Conservation (phyloP, 92 coral and sea anemone genomes). For the Micromussa lordhowensis region DNA sequence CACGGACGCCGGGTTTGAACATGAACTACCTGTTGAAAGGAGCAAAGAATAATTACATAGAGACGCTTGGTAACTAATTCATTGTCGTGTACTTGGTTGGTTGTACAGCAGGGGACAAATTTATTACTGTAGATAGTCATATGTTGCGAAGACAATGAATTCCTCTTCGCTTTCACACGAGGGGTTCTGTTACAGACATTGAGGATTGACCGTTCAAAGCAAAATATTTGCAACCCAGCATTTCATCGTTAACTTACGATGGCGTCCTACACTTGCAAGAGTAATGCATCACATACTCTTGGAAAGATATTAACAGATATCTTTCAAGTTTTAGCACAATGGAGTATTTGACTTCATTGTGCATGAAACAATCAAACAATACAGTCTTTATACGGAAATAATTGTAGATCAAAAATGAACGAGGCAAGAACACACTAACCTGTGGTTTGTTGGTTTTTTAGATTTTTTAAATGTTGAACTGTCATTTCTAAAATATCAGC, state of each 20-base stretch:
- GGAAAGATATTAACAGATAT: background rate
- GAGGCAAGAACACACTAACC: constrained; percentile 40
- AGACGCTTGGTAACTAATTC: background rate
- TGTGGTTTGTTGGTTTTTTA: constrained; percentile 58
- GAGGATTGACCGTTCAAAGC: too few species aligned
- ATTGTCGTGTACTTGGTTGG: background rate
- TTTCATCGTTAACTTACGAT: too few species aligned
- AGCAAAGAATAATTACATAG: background rate
- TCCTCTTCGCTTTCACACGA: background rate
- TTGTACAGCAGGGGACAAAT: background rate
- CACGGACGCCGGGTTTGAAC: constrained; percentile 59
- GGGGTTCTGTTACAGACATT: background rate
- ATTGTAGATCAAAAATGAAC: background rate
- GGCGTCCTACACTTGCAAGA: background rate
- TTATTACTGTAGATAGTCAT: background rate
- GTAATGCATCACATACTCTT: background rate
- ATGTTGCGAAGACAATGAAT: background rate
- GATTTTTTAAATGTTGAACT: constrained; percentile 71
- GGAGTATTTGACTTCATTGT: background rate
- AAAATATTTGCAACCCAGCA: too few species aligned
- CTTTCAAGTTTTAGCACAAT: background rate
- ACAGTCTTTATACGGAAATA: background rate
- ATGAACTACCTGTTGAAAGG: constrained; percentile 24
- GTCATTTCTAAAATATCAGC: constrained; percentile 89
- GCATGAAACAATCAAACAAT: background rate